These are phyloP conservation scores for Lamprologus speciosus DNA, from an alignment of 2,113 vertebrate genomes.

Conservation along the genomic window DNA sequence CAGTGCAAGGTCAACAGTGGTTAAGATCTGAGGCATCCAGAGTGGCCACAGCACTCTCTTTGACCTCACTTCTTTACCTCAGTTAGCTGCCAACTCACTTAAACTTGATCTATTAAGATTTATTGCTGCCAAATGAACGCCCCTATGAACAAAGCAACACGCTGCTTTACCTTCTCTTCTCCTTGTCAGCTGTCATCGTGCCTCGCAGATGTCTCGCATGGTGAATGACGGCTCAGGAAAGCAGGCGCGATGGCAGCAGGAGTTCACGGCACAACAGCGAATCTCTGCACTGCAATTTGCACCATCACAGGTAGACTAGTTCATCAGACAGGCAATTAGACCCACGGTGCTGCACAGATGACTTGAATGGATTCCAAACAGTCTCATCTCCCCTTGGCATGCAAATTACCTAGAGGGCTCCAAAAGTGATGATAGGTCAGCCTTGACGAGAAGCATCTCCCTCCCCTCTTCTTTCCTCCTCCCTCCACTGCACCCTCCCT, in stretches of 20 bases:
- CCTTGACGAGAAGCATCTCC: background rate
- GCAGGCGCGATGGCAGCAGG: background rate
- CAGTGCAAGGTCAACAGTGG: background rate
- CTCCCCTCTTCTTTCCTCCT: background rate
- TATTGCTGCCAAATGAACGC: background rate
- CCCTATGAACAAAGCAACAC: fast-evolving
- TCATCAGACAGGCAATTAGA: slow-evolving; percentile 13
- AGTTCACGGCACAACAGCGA: background rate
- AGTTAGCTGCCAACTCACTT: background rate
- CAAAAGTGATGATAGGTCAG: slow-evolving; percentile 29
- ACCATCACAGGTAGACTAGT: slow-evolving; percentile 14
- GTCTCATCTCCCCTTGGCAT: background rate
- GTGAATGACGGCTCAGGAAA: background rate
- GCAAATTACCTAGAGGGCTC: slow-evolving; percentile 25
- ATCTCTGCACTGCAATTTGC: background rate
- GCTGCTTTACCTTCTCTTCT: slow-evolving; percentile 52
- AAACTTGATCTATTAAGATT: background rate
- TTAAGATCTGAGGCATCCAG: background rate
- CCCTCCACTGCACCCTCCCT: background rate
- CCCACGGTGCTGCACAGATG: slow-evolving; percentile 6
- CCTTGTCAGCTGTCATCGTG: slow-evolving; percentile 53
- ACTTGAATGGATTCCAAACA: background rate
- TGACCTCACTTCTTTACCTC: background rate
- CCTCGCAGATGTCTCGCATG: slow-evolving; percentile 4
- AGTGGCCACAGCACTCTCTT: background rate